A percentile compares a stretch with the other conserved stretches of the same genome.
phyloP scores from a whole-genome alignment of 1,140 invertebrate genomes.

The Papilio dardanus region DNA sequence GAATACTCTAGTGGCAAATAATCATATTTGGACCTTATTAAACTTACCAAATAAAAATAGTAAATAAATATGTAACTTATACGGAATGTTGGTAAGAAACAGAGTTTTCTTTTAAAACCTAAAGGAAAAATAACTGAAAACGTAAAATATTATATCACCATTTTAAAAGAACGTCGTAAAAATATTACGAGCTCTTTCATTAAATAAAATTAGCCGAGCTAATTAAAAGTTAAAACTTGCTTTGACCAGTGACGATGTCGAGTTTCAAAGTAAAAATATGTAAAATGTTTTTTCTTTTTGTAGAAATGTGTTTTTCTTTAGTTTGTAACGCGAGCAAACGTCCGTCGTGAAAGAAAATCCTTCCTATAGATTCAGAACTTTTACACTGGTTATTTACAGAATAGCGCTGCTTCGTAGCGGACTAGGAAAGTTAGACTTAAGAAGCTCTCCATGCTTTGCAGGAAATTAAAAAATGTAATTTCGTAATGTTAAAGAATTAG shows the following conservation, averaged over 20 bases:
- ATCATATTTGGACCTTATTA: no score
- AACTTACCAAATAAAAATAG: no score
- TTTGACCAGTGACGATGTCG: background rate
- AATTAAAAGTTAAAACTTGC: background rate
- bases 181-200: background rate
- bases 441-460: background rate
- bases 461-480: conserved; percentile 1
- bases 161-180: background rate
- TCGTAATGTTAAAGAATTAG: background rate
- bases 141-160: background rate
- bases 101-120: no score
- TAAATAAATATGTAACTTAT: no score
- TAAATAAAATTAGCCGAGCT: background rate
- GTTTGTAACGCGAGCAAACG: background rate
- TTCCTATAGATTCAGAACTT: conserved; percentile 1
- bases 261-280: background rate
- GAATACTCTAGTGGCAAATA: no score
- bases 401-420: conserved; percentile 10
- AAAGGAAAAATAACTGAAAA: background rate
- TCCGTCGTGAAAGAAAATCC: conserved; percentile 24
- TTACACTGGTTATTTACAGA: conserved; percentile 20
- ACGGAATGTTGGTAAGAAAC: no score
- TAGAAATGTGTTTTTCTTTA: background rate
- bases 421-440: conserved; percentile 9
- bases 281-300: background rate